phyloP scores from a whole-genome alignment of 1,140 invertebrate species.

The Zaprionus davidi region DNA sequence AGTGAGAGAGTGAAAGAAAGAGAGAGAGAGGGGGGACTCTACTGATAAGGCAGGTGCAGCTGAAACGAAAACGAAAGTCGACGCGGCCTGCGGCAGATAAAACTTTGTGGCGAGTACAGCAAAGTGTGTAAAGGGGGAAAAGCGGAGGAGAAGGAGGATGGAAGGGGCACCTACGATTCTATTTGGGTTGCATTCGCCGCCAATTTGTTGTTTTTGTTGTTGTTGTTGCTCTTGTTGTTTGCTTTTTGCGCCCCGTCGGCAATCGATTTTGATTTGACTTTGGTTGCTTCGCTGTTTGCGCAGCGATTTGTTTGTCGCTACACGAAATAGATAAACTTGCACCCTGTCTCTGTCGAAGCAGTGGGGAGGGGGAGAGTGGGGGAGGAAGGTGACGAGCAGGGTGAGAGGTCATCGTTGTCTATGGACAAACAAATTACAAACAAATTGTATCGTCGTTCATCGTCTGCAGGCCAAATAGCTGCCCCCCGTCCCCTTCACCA shows the following conservation, averaged over 20 bases:
- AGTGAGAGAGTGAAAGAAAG: not conserved
- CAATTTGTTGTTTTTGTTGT: slow-evolving; percentile 54
- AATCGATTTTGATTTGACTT: slow-evolving; percentile 59
- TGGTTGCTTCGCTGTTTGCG: slow-evolving; percentile 57
- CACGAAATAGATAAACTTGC: slow-evolving; percentile 47
- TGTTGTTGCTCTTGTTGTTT: slow-evolving; percentile 43
- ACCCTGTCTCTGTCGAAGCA: slow-evolving; percentile 1
- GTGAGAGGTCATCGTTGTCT: slow-evolving; percentile 27
- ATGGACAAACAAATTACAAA: slow-evolving; percentile 78
- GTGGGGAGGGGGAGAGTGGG: not conserved
- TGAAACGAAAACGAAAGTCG: slow-evolving; percentile 47
- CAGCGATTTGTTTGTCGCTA: slow-evolving; percentile 53
- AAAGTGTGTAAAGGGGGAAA: not conserved
- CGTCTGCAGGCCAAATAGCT: not conserved
- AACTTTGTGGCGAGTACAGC: slow-evolving; percentile 16
- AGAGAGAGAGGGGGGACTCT: not conserved
- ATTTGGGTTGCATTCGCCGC: slow-evolving; percentile 40
- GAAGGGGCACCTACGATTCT: slow-evolving; percentile 8
- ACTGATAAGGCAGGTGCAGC: slow-evolving; percentile 49
- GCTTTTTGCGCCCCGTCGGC: slow-evolving; percentile 56
- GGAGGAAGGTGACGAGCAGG: not conserved
- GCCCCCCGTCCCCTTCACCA: too few species aligned
- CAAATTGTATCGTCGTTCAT: slow-evolving; percentile 63
- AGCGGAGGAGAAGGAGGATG: not conserved
- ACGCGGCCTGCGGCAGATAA: slow-evolving; percentile 40